Percentiles rank a stretch among this genome's conserved stretches.
Conservation (phyloP, 2,888 invertebrate genomes). For the Aphodius sticticus region DNA sequence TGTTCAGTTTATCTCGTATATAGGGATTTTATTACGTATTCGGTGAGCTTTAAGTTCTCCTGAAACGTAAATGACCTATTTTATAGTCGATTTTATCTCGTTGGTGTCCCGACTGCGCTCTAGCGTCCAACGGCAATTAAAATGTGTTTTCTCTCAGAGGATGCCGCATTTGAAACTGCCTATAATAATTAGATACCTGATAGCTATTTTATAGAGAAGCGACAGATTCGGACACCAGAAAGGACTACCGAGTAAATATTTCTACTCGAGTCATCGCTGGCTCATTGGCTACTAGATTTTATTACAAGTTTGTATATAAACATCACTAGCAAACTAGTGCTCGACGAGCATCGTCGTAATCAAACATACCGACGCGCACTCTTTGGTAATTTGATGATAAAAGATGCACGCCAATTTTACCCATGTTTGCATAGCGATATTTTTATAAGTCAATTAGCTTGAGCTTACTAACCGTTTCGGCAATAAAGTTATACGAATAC, state of each 20-base stretch:
- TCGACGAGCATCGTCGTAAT: background rate
- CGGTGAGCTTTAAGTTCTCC: background rate
- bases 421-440: background rate
- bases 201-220: background rate
- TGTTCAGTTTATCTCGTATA: background rate
- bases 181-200: background rate
- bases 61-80: constrained; percentile 4
- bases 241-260: background rate
- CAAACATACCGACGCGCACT: background rate
- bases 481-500: background rate
- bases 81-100: background rate
- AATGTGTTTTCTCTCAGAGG: constrained; percentile 4
- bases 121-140: background rate
- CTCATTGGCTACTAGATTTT: background rate
- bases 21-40: constrained; percentile 4
- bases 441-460: background rate
- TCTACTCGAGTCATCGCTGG: background rate
- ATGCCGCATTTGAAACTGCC: background rate
- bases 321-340: background rate
- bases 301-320: constrained; percentile 4
- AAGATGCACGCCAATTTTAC: background rate
- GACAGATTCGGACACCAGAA: background rate
- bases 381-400: background rate
- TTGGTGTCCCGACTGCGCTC: background rate
- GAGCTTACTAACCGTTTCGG: background rate